Base-by-base conservation (phyloP, 1,140 invertebrate species). In the Halictus rubicundus region DNA sequence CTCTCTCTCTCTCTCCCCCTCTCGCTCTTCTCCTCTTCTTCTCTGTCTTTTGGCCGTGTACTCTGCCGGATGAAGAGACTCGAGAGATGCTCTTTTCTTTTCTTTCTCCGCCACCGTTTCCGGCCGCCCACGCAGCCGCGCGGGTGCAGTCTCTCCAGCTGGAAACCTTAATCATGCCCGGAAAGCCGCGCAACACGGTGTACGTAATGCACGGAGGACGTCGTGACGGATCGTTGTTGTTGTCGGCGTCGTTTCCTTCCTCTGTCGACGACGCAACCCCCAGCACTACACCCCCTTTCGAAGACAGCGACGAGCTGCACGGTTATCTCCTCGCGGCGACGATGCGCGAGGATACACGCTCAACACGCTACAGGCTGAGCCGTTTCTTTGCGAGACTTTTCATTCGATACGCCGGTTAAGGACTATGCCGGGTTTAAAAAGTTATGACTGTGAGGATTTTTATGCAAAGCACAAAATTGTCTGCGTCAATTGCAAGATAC, bases 21-120 rank as follows among this genome's bases (percentile, higher is more conserved):
- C 19, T 1, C n/a, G 4, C 19, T 21, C 52, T 5, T 25, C 27
- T 6, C 39, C 19, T n/a, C 2, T n/a, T 14, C 23, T 8, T 27
- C n/a, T 8, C 27, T 32, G 27, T 32, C 27, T 1, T 32, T 32
- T 32, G 19, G 8, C 12, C 25, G 23, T 12, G 37, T 19, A 54
- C 68, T 78, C 32, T 46, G 52, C 52, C 73, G 64, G 46, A 76
- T 59, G 64, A 76, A 59, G 64, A 76, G 73, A 76, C 74, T 68
- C 25, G 37, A 16, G 49, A 57, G 63, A 42, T 64, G 46, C 7
- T 12, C 19, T 64, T n/a, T 25, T 27, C 32, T n/a, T 39, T 9
- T 37, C 12, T 5, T n/a, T n/a, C 25, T 25, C 59, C 8, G 46
- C 37, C 9, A n/a, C 19, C 12, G 16, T 16, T 37, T n/a, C 23